Conservation (phyloP, 1,140 invertebrate genomes). For the Papilio aristodemus region DNA sequence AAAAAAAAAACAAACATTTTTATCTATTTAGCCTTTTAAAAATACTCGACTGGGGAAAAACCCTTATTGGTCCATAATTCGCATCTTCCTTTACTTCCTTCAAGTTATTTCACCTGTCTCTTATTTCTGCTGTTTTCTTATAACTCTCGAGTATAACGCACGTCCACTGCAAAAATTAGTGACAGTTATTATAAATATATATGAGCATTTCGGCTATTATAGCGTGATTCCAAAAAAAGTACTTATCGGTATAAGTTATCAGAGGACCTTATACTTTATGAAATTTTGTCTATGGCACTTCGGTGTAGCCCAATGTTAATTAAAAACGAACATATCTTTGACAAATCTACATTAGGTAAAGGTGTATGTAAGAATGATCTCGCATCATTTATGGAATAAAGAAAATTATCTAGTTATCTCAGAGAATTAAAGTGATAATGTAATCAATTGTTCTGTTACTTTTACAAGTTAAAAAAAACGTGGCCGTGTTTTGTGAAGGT, state of each 20-base stretch:
- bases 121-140: too few species aligned
- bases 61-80: neutral
- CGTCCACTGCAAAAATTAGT: too few species aligned
- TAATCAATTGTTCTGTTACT: constrained; percentile 15
- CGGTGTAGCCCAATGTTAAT: too few species aligned
- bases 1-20: neutral
- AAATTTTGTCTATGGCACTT: too few species aligned
- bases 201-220: neutral
- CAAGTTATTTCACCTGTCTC: too few species aligned
- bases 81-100: too few species aligned
- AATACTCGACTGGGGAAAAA: neutral
- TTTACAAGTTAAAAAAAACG: neutral
- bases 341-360: neutral
- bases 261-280: too few species aligned
- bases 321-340: too few species aligned
- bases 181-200: too few species aligned
- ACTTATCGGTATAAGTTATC: neutral
- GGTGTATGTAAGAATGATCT: neutral
- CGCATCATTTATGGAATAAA: neutral
- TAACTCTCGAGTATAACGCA: too few species aligned
- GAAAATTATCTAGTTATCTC: neutral
- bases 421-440: neutral
- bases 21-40: neutral
- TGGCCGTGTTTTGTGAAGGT: neutral
- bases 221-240: neutral